phyloP scores from a whole-genome alignment of 2,888 invertebrate species.

The Euphydryas editha region DNA sequence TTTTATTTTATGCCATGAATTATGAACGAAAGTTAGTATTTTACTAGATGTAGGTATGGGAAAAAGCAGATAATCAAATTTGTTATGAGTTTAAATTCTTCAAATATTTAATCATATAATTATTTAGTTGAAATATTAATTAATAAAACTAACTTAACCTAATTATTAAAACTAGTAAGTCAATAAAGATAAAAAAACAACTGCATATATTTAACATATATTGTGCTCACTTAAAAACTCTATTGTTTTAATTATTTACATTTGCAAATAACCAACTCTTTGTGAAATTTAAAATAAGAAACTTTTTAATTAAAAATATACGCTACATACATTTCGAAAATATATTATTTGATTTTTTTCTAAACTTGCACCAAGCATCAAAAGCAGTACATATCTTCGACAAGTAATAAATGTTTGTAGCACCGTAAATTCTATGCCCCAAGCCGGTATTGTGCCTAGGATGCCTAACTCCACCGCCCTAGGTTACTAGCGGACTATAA shows the following conservation, averaged over 20 bases:
- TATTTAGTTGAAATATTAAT: no score
- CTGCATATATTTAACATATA: no score
- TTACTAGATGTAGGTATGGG: neutral
- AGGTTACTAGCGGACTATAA: slow-evolving; percentile 44
- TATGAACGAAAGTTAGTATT: slow-evolving; percentile 16
- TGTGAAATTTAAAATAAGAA: no score
- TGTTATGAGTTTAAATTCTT: neutral
- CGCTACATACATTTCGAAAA: neutral
- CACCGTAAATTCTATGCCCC: slow-evolving; percentile 60
- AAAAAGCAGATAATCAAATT: neutral
- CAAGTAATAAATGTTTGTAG: slow-evolving; percentile 68
- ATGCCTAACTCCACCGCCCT: slow-evolving; percentile 47
- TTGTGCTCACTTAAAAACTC: no score
- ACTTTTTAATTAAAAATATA: no score
- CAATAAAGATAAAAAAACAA: no score
- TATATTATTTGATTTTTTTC: neutral
- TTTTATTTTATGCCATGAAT: slow-evolving; percentile 46
- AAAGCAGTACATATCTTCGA: slow-evolving; percentile 51
- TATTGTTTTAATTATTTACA: no score
- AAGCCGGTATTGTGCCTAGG: slow-evolving; percentile 61
- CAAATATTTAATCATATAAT: neutral
- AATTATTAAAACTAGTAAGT: no score
- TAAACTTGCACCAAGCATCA: slow-evolving; percentile 42
- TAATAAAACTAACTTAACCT: no score
- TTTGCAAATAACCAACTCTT: no score